Base-by-base conservation (phyloP, 2,113 vertebrate genomes). In the Cyrtonyx montezumae region DNA sequence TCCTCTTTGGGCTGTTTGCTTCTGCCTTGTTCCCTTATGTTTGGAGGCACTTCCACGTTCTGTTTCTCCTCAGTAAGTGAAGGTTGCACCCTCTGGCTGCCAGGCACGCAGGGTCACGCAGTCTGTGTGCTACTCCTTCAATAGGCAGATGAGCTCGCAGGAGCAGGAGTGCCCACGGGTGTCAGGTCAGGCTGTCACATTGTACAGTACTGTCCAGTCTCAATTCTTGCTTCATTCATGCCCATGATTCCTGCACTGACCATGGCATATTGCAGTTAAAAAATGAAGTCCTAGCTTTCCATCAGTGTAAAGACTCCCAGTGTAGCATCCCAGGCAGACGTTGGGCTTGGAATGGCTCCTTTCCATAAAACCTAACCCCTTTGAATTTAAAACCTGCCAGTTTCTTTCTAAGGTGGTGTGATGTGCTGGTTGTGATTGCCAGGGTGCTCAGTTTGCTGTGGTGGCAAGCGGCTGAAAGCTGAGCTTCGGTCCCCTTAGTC, bases 1-100 rank as follows among this genome's bases (percentile, higher is more conserved):
- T 75, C 79, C 79, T 65, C 83, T 71, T 42, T 0, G 0, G 85
- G 46, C 49, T 78, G 30, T 90, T 94, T 91, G 84, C 68, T 74
- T 78, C 91, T 90, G 82, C 82, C 40, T 87, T 94, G 87, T 91
- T 91, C 4, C 1, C 77, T 83, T 80, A 73, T 84, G 90, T 84
- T 96, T 62, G 73, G 30, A 8, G 77, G 81, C 58, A 4, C 51
- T 95, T 61, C 83, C 86, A 65, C 84, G 86, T 79, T 69, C 79
- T 32, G 56, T 87, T 95, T 90, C 40, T 86, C 34, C 69, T 46
- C 61, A 53, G 51, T 20, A 12, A 48, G 65, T 3, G 18, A 71
- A 12, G 1, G 12, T 26, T 68, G 23, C 76, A 55, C 8, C 28
- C 67, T 73, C 82, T 90, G 91, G 56, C 84, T 76, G 59, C 91